phyloP scores from a whole-genome alignment of 1,140 invertebrate species.

The Drosophila setifemur region DNA sequence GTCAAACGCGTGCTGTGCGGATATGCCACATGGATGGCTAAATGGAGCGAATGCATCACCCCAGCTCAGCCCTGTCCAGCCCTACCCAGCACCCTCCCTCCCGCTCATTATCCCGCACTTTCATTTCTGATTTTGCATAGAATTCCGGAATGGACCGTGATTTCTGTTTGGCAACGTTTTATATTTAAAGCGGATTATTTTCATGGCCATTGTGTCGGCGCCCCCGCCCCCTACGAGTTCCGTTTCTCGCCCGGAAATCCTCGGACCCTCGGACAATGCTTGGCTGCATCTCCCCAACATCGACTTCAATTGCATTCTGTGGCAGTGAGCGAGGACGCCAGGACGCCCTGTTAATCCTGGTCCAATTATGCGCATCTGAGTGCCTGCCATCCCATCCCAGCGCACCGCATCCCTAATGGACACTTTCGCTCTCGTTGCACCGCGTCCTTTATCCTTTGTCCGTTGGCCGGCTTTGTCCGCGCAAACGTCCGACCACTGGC shows the following conservation, averaged over 20 bases:
- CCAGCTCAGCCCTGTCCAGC: not conserved
- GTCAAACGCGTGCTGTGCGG: conserved; percentile 57
- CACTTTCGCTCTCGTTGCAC: conserved; percentile 63
- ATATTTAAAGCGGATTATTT: conserved; percentile 80
- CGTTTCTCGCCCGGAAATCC: conserved; percentile 64
- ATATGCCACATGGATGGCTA: conserved; percentile 36
- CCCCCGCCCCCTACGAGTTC: conserved; percentile 13
- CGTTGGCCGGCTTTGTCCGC: conserved; percentile 42
- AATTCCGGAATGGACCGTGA: conserved; percentile 22
- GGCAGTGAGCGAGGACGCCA: conserved; percentile 13
- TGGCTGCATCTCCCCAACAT: conserved; percentile 10
- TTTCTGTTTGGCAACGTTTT: conserved; percentile 72
- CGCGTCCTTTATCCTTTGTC: conserved; percentile 21
- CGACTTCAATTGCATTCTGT: conserved; percentile 51
- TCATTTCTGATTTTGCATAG: conserved; percentile 60
- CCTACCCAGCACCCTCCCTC: no score
- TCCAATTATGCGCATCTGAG: conserved; percentile 76
- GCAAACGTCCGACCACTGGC: conserved; percentile 26
- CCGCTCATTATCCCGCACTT: not conserved
- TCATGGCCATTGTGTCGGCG: conserved; percentile 54
- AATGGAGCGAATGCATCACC: conserved; percentile 26
- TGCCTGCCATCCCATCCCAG: conserved; percentile 39
- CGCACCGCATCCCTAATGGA: conserved; percentile 60
- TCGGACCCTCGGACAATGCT: conserved; percentile 62
- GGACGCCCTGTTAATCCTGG: conserved; percentile 73